A percentile compares a stretch with the other conserved stretches of the same genome.
Conservation (phyloP, 2,797 vertebrate genomes). For the Steatocranus sp. region DNA sequence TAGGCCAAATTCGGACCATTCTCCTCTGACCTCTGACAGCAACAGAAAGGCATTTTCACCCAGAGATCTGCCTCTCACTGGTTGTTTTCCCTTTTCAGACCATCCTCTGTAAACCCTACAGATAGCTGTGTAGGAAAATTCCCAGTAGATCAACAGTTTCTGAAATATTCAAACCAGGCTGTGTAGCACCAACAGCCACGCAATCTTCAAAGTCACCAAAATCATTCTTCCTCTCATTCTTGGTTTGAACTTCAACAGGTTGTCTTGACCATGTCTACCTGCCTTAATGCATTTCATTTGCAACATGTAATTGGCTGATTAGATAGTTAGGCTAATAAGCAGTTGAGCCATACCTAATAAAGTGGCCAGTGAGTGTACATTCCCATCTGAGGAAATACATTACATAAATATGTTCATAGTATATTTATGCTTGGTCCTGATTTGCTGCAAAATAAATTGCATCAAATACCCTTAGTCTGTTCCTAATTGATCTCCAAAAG, state of each 20-base stretch:
- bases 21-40: not conserved
- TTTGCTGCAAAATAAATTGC: rapidly evolving
- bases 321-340: not conserved
- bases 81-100: not conserved
- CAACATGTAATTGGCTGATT: not conserved
- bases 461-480: not conserved
- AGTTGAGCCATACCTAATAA: rapidly evolving
- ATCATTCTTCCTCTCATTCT: not conserved
- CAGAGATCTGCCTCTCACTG: not conserved
- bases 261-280: not conserved
- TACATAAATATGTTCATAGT: not conserved
- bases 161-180: not conserved
- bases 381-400: not conserved
- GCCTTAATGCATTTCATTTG: not conserved
- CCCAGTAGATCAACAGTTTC: not conserved
- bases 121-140: not conserved
- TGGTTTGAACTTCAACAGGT: not conserved
- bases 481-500: not conserved
- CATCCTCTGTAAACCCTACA: not conserved
- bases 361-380: not conserved
- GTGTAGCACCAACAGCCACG: not conserved
- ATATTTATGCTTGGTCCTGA: not conserved
- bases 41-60: not conserved
- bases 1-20: not conserved
- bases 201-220: not conserved